These are phyloP conservation scores for Arizona elegans DNA, from an alignment of 2,113 vertebrate genomes.

Conservation along the genomic window DNA sequence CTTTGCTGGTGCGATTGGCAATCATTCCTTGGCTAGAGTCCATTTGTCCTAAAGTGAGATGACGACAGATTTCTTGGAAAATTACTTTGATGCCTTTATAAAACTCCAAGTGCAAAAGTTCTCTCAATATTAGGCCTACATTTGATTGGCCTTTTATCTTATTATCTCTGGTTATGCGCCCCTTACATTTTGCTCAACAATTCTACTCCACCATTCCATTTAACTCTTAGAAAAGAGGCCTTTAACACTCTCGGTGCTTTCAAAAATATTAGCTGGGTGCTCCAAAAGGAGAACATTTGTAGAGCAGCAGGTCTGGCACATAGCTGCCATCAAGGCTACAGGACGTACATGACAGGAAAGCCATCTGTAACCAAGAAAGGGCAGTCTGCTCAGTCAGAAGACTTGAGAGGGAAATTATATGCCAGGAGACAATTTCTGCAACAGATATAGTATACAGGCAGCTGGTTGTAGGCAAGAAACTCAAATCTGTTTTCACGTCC, in stretches of 20 bases:
- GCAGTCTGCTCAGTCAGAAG: constrained; percentile 10
- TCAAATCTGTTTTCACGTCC: not conserved
- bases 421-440: constrained; percentile 17
- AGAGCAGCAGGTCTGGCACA: constrained; percentile 7
- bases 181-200: constrained; percentile 1
- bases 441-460: not conserved
- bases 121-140: not conserved
- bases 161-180: constrained; percentile 4
- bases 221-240: not conserved
- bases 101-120: not conserved
- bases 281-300: constrained; percentile 4
- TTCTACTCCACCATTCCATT: constrained; percentile 12
- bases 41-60: constrained; percentile 14
- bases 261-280: not conserved
- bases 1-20: not conserved
- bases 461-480: not conserved
- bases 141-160: not conserved
- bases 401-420: constrained; percentile 17
- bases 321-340: constrained; percentile 23
- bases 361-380: constrained; percentile 34
- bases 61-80: constrained; percentile 17
- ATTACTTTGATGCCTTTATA: constrained; percentile 9
- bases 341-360: constrained; percentile 10
- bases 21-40: not conserved
- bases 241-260: not conserved